A percentile compares a stretch with the other conserved stretches of the same genome.
phyloP scores from a whole-genome alignment of 2,113 vertebrate genomes.

The Australoheros scitulus region DNA sequence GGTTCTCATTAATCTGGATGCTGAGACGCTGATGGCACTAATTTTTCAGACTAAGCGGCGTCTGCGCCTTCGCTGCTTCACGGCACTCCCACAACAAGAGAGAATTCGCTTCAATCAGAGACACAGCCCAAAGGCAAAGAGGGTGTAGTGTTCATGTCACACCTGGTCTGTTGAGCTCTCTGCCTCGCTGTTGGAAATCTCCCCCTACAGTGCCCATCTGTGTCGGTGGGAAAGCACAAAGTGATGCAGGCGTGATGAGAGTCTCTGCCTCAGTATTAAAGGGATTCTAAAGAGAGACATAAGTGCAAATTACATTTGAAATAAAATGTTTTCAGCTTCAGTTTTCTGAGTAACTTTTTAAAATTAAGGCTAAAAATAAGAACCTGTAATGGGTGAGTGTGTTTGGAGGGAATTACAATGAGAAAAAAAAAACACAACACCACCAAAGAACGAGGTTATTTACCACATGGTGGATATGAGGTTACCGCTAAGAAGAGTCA shows the following conservation, averaged over 20 bases:
- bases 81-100: constrained; percentile 31
- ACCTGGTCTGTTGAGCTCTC: constrained; percentile 45
- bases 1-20: constrained; percentile 69
- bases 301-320: constrained; percentile 34
- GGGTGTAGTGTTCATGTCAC: constrained; percentile 48
- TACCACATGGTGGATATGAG: not conserved
- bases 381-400: not conserved
- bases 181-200: constrained; percentile 27
- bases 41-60: constrained; percentile 62
- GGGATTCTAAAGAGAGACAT: constrained; percentile 14
- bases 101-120: constrained; percentile 34
- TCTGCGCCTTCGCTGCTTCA: constrained; percentile 28
- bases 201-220: constrained; percentile 55
- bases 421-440: not conserved
- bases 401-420: not conserved
- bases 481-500: not conserved
- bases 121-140: constrained; percentile 26
- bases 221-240: constrained; percentile 29
- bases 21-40: constrained; percentile 61
- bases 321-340: not conserved
- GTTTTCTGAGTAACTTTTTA: not conserved
- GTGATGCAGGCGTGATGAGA: constrained; percentile 16
- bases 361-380: not conserved
- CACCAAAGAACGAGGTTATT: not conserved
- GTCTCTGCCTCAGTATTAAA: constrained; percentile 8